Evolutionary conservation across 53 echinoderm and acorn worm species (phyloP), one percentile per base, ranked within the genome.

Genomic region (Stichopus horrens): DNA sequence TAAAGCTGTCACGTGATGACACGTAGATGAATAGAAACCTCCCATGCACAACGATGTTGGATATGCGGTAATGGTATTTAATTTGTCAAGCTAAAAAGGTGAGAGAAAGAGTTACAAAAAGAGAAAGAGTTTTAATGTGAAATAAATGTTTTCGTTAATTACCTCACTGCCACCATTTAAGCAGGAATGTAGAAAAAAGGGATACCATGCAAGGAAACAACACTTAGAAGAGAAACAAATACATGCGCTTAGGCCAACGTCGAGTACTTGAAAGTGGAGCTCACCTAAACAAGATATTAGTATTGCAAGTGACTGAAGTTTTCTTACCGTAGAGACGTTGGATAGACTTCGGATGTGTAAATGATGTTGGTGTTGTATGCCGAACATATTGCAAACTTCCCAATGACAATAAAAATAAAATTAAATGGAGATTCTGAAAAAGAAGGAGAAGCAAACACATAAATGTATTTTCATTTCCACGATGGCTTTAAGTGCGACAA

Each of bases 341-440:
- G 81, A 21, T 81, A 81, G 5, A 81, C 81, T 23, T 81, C 81
- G 19, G 81, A 54, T 9, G 81, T 81, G 81, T 81, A 81, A 58
- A 81, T 81, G 21, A 81, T 81, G 81, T 81, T 81, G 21, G 21
- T 81, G 57, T 81, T 81, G 81, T 81, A 81, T 21, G 81, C 81
- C 2, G 81, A 81, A 56, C 81, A 81, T 81, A 81, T 81, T 81
- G 81, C 81, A 56, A 81, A 81, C 22, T 81, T 81, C 57, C 81
- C 81, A 19, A 81, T 81, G 57, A 81, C 81, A 56, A 81, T 22
- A 58, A 81, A 81, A 9, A 81, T 81, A 9, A 81, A 81, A 53
- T 81, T 81, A 81, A 56, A 81, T 57, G 81, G 81, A 18, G 81
- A 81, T 53, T 81, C 81, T 81, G 81, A 18, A 81, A 81, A 81